A percentile compares a stretch with the other conserved stretches of the same genome.
Evolutionary conservation across 2,113 vertebrate species (phyloP).

Genomic region (Strix uralensis): DNA sequence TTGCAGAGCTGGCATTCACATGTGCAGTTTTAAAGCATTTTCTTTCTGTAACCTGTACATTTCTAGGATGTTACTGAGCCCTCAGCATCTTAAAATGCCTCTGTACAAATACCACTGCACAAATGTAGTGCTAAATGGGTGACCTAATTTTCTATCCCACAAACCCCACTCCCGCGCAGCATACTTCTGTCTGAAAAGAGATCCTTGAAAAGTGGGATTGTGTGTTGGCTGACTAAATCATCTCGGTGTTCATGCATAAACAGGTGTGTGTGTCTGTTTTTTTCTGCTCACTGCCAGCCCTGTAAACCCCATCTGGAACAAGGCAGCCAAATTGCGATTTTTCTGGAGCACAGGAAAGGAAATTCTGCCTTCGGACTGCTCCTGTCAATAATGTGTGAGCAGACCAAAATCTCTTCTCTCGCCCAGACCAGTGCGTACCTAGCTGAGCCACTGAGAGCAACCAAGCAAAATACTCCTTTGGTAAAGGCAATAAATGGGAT

Average conservation of each 20-base stretch:
- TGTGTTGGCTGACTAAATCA: background rate
- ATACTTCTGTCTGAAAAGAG: background rate
- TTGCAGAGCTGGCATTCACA: background rate
- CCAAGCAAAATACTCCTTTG: background rate
- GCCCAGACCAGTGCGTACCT: accelerated
- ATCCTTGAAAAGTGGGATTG: background rate
- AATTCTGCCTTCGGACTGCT: background rate
- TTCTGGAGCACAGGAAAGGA: background rate
- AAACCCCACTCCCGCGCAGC: accelerated
- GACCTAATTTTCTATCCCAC: background rate
- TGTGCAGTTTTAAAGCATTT: background rate
- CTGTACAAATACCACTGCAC: background rate
- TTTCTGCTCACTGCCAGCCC: background rate
- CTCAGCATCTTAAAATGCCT: background rate
- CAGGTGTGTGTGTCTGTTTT: background rate
- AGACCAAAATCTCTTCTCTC: background rate
- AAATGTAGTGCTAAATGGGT: background rate
- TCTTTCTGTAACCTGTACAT: background rate
- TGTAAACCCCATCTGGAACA: background rate
- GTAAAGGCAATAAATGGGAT: background rate
- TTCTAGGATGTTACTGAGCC: background rate
- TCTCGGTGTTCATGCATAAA: background rate
- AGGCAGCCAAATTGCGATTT: background rate
- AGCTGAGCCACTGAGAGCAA: background rate
- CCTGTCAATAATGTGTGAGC: background rate